Conservation (phyloP, 2,113 vertebrate genomes). For the Anoplopoma fimbria region DNA sequence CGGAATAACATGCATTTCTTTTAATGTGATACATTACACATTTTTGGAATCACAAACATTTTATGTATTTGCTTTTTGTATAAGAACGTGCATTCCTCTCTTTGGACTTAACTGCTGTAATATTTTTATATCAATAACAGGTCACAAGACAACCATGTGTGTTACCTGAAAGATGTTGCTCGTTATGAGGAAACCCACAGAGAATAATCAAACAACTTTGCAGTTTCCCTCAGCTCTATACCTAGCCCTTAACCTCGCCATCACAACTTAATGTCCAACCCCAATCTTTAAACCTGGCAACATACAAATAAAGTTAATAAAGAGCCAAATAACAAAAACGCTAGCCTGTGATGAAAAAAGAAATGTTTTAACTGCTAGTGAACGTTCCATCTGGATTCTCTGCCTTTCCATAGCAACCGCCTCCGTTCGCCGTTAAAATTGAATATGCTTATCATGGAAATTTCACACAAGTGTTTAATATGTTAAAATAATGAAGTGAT, state of each 20-base stretch:
- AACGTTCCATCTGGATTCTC: neutral
- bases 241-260: neutral
- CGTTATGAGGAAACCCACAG: neutral
- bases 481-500: neutral
- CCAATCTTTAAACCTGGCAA: neutral
- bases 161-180: neutral
- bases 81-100: neutral
- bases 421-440: neutral
- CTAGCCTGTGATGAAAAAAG: neutral
- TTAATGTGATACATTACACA: neutral
- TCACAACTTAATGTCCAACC: neutral
- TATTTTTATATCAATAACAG: neutral
- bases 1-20: neutral
- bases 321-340: neutral
- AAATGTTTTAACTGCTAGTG: neutral
- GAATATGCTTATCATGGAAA: neutral
- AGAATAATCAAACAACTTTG: neutral
- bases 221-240: neutral
- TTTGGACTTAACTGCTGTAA: neutral
- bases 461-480: neutral
- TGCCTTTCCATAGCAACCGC: neutral
- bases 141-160: neutral
- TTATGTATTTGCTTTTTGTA: neutral
- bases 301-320: neutral
- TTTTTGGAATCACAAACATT: neutral